Base-by-base conservation (phyloP, 1,140 invertebrate genomes). In the Hyles vespertilio region DNA sequence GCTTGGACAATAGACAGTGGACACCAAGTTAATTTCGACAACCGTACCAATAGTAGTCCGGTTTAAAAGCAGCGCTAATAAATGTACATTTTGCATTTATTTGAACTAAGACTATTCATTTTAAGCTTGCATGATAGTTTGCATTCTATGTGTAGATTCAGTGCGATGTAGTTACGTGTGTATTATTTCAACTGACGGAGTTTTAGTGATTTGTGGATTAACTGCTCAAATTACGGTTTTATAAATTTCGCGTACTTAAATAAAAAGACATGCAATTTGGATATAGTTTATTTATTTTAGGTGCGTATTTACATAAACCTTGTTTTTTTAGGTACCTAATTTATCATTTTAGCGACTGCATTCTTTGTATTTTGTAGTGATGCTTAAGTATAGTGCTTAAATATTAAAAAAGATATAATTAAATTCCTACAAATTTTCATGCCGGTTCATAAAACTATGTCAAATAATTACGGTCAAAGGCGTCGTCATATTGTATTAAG, bases 91-190 rank as follows among this genome's bases (percentile, higher is more conserved):
- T 51, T 51, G 50, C 12, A 34, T 51, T 51, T 51, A 34, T 32
- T 51, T 40, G 34, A 32, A 9, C 32, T 34, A 34, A 51, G 50
- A 51, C 33, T 51, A 51, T 51, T 51, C 34, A n/a, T 51, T 10
- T 51, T 51, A 10, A 51, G 33, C 34, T 34, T 33, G 50, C 50
- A 11, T 51, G 50, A 51, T 51, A n/a, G 34, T 34, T 51, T n/a
- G n/a, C 50, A 51, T 33, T 51, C n/a, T 51, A 51, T 34, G 32
- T 33, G n/a, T 32, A 51, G 32, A 34, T 32, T 51, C 50, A n/a
- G 50, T 33, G 22, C 32, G 34, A 34, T 51, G 50, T 51, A 51
- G 50, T 34, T 51, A 51, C 22, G 50, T 51, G 50, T 32, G 50
- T 34, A 32, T 32, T 40, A 40, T 5, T 40, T 47, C 32, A 51